phyloP scores from a whole-genome alignment of 2,113 vertebrate genomes.

The Lepidothrix coronata region DNA sequence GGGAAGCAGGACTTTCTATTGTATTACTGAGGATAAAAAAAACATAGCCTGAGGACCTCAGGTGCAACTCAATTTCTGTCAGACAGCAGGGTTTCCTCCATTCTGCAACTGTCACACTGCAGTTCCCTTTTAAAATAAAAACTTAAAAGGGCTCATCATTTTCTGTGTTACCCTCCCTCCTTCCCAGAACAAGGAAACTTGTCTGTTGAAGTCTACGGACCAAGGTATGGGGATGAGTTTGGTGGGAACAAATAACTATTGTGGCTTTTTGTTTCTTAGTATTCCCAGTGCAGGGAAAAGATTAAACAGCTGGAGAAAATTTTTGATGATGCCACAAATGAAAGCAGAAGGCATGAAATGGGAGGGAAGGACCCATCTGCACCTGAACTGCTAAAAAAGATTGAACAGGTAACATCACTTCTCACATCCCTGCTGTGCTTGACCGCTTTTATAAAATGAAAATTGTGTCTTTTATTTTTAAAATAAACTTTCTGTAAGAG shows the following conservation, averaged over 20 bases:
- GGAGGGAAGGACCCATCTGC: conserved; percentile 79
- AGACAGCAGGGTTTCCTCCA: background rate
- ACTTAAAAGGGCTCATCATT: background rate
- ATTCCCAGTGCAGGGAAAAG: conserved; percentile 84
- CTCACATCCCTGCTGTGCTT: accelerated
- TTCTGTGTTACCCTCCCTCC: accelerated
- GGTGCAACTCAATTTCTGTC: background rate
- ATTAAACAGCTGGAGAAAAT: conserved; percentile 71
- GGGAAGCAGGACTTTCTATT: background rate
- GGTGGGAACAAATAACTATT: background rate
- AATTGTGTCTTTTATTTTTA: background rate
- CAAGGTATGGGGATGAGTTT: background rate
- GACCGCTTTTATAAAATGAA: background rate
- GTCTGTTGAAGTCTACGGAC: background rate
- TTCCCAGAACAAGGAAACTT: background rate
- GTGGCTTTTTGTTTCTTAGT: conserved; percentile 65
- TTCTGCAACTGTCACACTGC: background rate
- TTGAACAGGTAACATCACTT: conserved; percentile 77
- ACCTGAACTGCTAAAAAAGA: conserved; percentile 81
- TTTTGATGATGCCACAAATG: conserved; percentile 40
- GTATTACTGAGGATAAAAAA: background rate
- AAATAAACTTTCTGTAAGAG: background rate
- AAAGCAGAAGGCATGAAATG: conserved; percentile 69
- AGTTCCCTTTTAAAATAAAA: background rate
- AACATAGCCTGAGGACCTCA: background rate